These are phyloP conservation scores for Menura novaehollandiae DNA, from an alignment of 2,113 vertebrate species.

Conservation along the genomic window DNA sequence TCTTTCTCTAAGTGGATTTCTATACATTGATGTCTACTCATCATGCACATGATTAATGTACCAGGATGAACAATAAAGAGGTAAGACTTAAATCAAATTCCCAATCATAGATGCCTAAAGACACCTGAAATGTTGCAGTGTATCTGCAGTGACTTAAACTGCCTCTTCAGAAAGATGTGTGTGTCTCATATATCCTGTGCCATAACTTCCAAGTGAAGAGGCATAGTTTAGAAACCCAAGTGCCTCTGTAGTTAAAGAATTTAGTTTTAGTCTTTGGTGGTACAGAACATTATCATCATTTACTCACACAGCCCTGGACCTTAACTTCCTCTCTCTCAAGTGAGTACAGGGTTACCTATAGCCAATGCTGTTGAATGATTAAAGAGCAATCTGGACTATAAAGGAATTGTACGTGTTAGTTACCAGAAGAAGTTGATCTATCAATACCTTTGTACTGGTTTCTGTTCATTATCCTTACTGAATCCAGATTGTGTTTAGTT, in stretches of 20 bases:
- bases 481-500: neutral
- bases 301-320: neutral
- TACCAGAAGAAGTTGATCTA: neutral
- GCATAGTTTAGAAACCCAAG: neutral
- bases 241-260: neutral
- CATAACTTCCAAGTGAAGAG: neutral
- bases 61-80: neutral
- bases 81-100: neutral
- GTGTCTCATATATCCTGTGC: neutral
- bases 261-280: neutral
- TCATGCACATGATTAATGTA: neutral
- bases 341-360: neutral
- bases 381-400: neutral
- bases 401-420: neutral
- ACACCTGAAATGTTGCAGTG: neutral
- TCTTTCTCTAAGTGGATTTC: neutral
- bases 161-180: neutral
- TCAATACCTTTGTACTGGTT: neutral
- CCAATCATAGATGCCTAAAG: neutral
- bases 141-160: neutral
- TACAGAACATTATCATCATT: neutral
- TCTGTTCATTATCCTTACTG: neutral
- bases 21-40: neutral
- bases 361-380: neutral
- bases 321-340: neutral